Evolutionary conservation across 2,888 invertebrate species (phyloP).

Genomic region (Nomada hirtipes): DNA sequence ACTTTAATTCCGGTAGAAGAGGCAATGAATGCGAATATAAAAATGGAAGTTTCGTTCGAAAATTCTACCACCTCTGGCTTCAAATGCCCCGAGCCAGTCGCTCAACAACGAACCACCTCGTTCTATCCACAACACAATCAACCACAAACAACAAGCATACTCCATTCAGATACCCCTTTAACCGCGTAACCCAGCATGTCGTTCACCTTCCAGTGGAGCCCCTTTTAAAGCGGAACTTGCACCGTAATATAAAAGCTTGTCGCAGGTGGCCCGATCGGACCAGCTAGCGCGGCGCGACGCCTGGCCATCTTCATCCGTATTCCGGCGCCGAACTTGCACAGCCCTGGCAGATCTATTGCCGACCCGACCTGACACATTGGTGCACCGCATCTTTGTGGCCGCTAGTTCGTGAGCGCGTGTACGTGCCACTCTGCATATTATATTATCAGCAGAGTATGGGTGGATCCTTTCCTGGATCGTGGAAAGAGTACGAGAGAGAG

Average conservation of each 20-base stretch:
- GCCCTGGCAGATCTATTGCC: conserved; percentile 65
- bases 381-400: conserved; percentile 57
- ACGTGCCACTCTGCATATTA: conserved; percentile 61
- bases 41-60: background rate
- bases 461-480: conserved; percentile 29
- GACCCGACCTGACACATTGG: conserved; percentile 56
- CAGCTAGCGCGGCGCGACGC: conserved; percentile 25
- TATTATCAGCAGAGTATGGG: conserved; percentile 52
- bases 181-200: background rate
- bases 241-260: conserved; percentile 10
- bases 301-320: conserved; percentile 67
- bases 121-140: too few species aligned
- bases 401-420: conserved; percentile 34
- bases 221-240: background rate
- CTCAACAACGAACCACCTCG: background rate
- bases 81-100: background rate
- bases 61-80: background rate
- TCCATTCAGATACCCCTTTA: background rate
- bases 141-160: background rate
- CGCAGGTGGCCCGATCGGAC: conserved; percentile 21
- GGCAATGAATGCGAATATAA: too few species aligned
- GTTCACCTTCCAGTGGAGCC: too few species aligned
- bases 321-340: conserved; percentile 56
- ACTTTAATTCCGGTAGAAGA: too few species aligned
- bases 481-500: background rate